Base-by-base conservation (phyloP, 2,888 invertebrate genomes). In the Agrotis exclamationis region DNA sequence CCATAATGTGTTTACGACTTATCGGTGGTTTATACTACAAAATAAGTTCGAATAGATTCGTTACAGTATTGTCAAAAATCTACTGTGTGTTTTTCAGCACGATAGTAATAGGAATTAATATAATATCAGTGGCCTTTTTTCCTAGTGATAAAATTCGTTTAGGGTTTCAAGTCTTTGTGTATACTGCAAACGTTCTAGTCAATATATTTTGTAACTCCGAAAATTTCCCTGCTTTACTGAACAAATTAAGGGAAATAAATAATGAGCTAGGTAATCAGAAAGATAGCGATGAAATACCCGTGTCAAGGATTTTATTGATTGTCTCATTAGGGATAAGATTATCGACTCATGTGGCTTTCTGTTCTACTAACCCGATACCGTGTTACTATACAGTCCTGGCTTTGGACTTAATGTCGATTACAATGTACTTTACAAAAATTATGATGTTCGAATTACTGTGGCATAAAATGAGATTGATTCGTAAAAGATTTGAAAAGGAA, bases 1-100 rank as follows among this genome's bases (percentile, higher is more conserved):
- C 33, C 6, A 63, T 63, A 22, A 39, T 63, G 51, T 63, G 14
- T 13, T 16, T 63, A 51, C 63, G 63, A 51, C 20, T 63, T 7
- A 22, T 63, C 11, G 4, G 39, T 39, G 51, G 51, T 4, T 22
- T 63, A 1, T 51, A 51, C 50, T 63, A 63, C 13, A 63, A 51
- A 39, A 39, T 63, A 13, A 22, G 6, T 51, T 6, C 51, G 18
- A 63, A 63, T 11, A 63, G 39, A 22, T 28, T 39, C 11, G 2
- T 53, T 9, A 63, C 22, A 18, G 18, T 16, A 16, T 14, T 63
- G 4, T 51, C n/a, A 18, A 24, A 63, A 51, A 14, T 18, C 22
- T 63, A 53, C 22, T 63, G 51, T 51, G 22, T 44, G 11, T 63
- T 53, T 22, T 4, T 44, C 7, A 18, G 39, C 14, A 16, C 39